Evolutionary conservation across 2,797 vertebrate species (phyloP), one percentile per base, ranked within the genome.

Genomic region (Cossypha dichroa): DNA sequence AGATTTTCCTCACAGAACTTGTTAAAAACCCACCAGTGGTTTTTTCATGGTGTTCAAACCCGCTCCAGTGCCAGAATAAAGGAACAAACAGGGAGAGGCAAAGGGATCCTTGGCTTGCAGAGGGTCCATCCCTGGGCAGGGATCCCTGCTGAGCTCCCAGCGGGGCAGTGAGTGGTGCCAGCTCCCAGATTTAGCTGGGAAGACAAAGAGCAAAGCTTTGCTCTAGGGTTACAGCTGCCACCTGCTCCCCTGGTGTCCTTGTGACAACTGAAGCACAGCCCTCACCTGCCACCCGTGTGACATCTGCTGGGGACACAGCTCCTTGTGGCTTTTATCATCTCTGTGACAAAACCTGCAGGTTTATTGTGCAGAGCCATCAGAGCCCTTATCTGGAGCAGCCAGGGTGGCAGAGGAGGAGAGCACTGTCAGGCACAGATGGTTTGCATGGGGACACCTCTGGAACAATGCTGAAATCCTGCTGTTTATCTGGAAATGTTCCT

Each of bases 171-270:
- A 70, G 48, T 3, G 58, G 70, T 23, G 75, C 25, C 94, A 89
- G 84, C 93, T 77, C 90, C 94, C 81, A 5, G 48, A 82, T 93
- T 90, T 89, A 77, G 95, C 88, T 4, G 81, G 3, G 88, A 68
- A 87, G 84, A 93, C 92, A 96, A 90, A 96, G 92, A 76, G 89
- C 54, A 36, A 13, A 5, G 15, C 34, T 70, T 7, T 0, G 60
- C 64, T 80, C 14, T 64, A 48, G 91, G 54, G 92, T 91, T 93
- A 74, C 94, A 92, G 91, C 90, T 87, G 92, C 86, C 93, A 83
- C 86, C 86, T 96, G 94, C 95, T 69, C 2, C 11, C 6, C 63
- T 29, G 67, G 9, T 7, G 36, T 51, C 63, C 93, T 1, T 7
- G 88, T 49, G 90, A 74, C 93, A 96, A 7, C 73, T 58, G 93